These are phyloP conservation scores for Chrysochloris asiatica DNA, from an alignment of 2,113 vertebrate species.

Conservation along the genomic window DNA sequence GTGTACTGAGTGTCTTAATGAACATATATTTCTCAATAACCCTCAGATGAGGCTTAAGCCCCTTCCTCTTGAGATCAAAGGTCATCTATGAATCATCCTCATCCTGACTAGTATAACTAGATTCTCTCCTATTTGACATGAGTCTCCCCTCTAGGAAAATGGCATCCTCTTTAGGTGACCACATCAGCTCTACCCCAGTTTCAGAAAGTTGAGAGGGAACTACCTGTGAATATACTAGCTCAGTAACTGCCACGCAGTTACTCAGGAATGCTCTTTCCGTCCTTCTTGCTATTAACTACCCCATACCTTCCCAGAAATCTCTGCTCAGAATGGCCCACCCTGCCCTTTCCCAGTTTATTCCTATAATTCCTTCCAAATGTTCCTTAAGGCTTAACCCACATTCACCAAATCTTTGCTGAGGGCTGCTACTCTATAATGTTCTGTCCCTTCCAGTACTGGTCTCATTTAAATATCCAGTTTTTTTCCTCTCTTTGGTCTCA, in stretches of 20 bases:
- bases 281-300: background rate
- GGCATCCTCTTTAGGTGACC: background rate
- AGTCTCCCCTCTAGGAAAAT: too few relatives aligned
- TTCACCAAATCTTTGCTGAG: background rate
- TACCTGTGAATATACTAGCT: background rate
- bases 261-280: background rate
- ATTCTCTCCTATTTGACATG: background rate
- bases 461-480: background rate
- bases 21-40: background rate
- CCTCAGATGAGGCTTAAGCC: background rate
- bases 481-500: conserved; percentile 6
- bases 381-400: background rate
- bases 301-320: background rate
- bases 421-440: background rate
- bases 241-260: background rate
- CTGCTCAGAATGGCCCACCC: background rate
- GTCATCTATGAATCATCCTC: background rate
- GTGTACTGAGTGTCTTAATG: background rate
- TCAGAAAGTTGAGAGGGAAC: background rate
- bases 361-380: background rate
- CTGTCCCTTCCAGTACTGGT: background rate
- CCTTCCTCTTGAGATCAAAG: background rate
- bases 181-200: background rate
- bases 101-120: background rate
- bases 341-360: background rate